Evolutionary conservation across 92 coral and sea anemone species (phyloP).

Genomic region (Porites divaricata): DNA sequence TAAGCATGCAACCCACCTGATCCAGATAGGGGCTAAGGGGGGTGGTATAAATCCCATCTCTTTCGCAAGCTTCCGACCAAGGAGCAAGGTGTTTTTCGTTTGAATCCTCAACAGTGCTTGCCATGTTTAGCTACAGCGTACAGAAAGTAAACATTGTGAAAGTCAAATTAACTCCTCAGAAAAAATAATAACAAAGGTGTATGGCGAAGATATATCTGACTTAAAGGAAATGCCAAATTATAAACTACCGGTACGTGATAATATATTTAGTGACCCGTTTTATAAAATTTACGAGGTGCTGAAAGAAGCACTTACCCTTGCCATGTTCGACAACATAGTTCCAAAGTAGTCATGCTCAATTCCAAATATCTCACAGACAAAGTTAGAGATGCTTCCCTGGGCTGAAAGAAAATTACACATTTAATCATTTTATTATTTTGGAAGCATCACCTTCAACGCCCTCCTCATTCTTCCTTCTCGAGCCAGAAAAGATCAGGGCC

Average conservation of each 20-base stretch:
- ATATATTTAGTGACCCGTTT: too few species aligned
- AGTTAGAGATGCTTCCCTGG: conserved; percentile 86
- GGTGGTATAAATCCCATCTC: conserved; percentile 83
- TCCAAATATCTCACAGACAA: conserved; percentile 88
- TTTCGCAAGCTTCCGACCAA: conserved; percentile 93
- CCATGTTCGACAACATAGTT: conserved; percentile 89
- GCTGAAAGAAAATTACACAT: conserved; percentile 53
- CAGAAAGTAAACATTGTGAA: not conserved
- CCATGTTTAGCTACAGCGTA: conserved; percentile 79
- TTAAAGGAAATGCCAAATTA: not conserved
- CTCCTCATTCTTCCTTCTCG: too few species aligned
- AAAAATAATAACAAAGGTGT: not conserved
- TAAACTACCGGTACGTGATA: not conserved
- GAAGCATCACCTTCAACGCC: too few species aligned
- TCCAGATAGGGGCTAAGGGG: conserved; percentile 97
- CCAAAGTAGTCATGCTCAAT: conserved; percentile 94
- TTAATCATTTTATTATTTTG: too few species aligned
- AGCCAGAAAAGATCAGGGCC: too few species aligned
- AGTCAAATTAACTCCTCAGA: not conserved
- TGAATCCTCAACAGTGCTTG: conserved; percentile 94
- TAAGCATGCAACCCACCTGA: conserved; percentile 53
- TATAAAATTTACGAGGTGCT: too few species aligned
- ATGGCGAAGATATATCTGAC: too few species aligned
- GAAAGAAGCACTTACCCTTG: conserved; percentile 70
- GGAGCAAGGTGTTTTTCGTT: conserved; percentile 94